Evolutionary conservation across 2,797 vertebrate species (phyloP), one percentile per base, ranked within the genome.

Genomic region (Anisognathus igniventris): DNA sequence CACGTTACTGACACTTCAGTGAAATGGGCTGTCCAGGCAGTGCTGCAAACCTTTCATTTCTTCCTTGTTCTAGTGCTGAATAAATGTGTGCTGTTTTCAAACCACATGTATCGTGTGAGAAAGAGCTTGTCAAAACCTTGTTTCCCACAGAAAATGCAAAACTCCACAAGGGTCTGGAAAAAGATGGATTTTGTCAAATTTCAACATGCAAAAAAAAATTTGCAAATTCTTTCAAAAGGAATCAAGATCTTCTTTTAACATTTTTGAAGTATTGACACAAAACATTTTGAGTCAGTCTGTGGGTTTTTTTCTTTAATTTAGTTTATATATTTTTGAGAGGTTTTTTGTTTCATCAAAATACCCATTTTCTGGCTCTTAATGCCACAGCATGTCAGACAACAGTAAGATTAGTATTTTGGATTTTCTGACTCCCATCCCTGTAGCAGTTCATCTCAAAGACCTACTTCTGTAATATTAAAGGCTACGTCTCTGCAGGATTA

Each of bases 101-200:
- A 18, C 2, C 10, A 4, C 1, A 0, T 16, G 4, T 17, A 25
- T 71, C 24, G 68, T 21, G 8, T 12, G 7, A 40, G 27, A 67
- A 84, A 78, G 22, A 53, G 6, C 19, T 65, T 53, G 23, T 62
- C 21, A 33, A 72, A 82, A 35, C 19, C 0, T 35, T 62, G 7
- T 16, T 77, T 85, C 7, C 7, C 13, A 40, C 3, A 2, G 15
- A 76, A 87, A 79, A 87, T 24, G 4, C 1, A 40, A 60, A 84
- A 35, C n/a, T 58, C 7, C 47, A 39, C 13, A 58, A 47, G 0
- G 2, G 8, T 37, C 18, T 57, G 54, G 12, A 54, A 64, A 87
- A 58, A 4, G 7, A 60, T 14, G 9, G 3, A 28, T 53, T 76
- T 58, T 77, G 12, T 60, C 7, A 79, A 71, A 76, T 70, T 50